Base-by-base conservation (phyloP, 2,888 invertebrate species). In the Carterocephalus palaemon region DNA sequence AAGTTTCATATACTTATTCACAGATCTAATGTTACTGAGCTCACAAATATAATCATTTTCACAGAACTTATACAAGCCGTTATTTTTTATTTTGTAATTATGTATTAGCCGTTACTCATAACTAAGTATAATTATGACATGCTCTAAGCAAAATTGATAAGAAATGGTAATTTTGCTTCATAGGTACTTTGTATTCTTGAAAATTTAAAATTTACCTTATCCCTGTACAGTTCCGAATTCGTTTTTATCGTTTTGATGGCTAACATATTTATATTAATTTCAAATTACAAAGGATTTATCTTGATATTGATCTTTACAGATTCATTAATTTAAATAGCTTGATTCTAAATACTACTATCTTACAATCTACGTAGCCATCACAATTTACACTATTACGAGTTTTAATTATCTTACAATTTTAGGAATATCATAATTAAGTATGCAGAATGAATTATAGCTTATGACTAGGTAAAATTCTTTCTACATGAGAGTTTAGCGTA, bases 181-280 rank as follows among this genome's bases (percentile, higher is more conserved):
- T n/a, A n/a, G n/a, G 8, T 26, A 8, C 8, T 24, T 24, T 19
- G 17, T 8, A 8, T 24, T 37, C 16, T 24, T 38, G 31, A 32
- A 32, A 13, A 24, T 38, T 31, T 20, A 23, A 59, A 59, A 60
- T 70, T 74, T 66, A 75, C 62, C 62, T 66, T 78, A 80, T 86
- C 86, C 86, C 86, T 86, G 86, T 86, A 85, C 81, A 77, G 69
- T 81, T 83, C 86, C 86, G 86, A 86, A 85, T 85, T 85, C 85
- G 86, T 82, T 71, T 59, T 60, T 64, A n/a, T 62, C 60, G 47
- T 45, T 56, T 60, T 22, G 63, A 60, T 56, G 55, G 61, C 60
- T 56, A 46, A 47, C 8, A 34, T 49, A 55, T 51, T 38, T 52
- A 41, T 59, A 56, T 53, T n/a, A 54, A 54, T 58, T 38, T 36